These are phyloP conservation scores for Minunthozetes semirufus DNA, from an alignment of 2,888 invertebrate genomes.

Conservation along the genomic window DNA sequence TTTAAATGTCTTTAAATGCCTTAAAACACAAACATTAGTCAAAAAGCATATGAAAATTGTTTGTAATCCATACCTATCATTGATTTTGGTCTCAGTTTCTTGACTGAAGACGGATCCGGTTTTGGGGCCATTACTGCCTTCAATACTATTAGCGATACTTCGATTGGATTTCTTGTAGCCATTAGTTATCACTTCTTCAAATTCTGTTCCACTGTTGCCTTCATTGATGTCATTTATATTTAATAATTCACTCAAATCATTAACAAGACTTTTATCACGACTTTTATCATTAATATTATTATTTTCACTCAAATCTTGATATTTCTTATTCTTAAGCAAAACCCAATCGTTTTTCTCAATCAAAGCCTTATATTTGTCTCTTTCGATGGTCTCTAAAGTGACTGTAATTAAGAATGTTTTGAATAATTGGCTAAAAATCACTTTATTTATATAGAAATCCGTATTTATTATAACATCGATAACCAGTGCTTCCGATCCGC, in stretches of 20 bases:
- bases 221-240: slow-evolving; percentile 20
- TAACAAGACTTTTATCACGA: slow-evolving; percentile 3
- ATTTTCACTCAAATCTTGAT: neutral
- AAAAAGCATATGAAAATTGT: neutral
- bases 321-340: slow-evolving; percentile 25
- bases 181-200: neutral
- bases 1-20: neutral
- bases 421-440: neutral
- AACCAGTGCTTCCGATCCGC: slow-evolving; percentile 12
- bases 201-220: neutral
- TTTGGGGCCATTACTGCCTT: neutral
- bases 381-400: slow-evolving; percentile 15
- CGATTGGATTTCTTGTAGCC: neutral
- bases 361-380: neutral
- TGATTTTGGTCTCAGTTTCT: neutral
- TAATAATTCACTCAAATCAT: slow-evolving; percentile 22
- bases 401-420: slow-evolving; percentile 26
- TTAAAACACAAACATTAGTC: neutral
- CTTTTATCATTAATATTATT: neutral
- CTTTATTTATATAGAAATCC: slow-evolving; percentile 15
- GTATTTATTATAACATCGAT: slow-evolving; percentile 22
- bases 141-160: neutral
- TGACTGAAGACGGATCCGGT: neutral
- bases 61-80: slow-evolving; percentile 9
- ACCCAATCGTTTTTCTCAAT: slow-evolving; percentile 26